Base-by-base conservation (phyloP, 2,888 invertebrate species). In the Zeuzera pyrina region DNA sequence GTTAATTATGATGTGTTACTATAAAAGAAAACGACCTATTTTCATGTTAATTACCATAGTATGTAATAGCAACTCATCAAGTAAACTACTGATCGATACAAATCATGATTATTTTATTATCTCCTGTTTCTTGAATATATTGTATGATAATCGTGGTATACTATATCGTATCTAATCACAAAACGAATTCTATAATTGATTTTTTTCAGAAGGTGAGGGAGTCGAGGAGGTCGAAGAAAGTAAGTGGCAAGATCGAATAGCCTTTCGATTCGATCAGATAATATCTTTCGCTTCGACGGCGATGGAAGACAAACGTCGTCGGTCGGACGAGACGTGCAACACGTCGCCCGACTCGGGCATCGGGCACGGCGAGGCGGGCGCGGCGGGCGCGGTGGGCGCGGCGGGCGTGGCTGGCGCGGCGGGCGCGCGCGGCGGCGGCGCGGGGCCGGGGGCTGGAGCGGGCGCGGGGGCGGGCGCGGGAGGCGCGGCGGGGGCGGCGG, bases 261-360 rank as follows among this genome's bases (percentile, higher is more conserved):
- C 93, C 66, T 94, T 93, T 48, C 94, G 95, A 32, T 97, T 97
- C 84, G 97, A 97, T 79, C 91, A 95, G 47, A 86, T 97, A 53
- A 94, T 97, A 47, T 95, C 95, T 37, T 94, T 95, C 65, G 96
- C 96, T 29, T 94, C 95, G 23, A 95, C 94, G 10, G 96, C 96
- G 58, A 85, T 95, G 65, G 95, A 93, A 65, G 91, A 94, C 73
- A 89, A 94, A 58, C 88, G 94, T 36, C 87, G 93, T 38, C 87
- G 93, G 38, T 93, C 93, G 23, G 94, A 94, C 72, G 92, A 91
- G 49, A 68, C 91, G 52, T 91, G 91, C 62, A 93, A 93, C 68
- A 94, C 94, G 29, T 93, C 93, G 44, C 94, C 94, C 7, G 94
- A 94, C 74, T 92, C 91, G 28, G 94, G 94, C 47, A 90, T 94